phyloP scores from a whole-genome alignment of 1,140 invertebrate genomes.

The Heliconius eleuchia region DNA sequence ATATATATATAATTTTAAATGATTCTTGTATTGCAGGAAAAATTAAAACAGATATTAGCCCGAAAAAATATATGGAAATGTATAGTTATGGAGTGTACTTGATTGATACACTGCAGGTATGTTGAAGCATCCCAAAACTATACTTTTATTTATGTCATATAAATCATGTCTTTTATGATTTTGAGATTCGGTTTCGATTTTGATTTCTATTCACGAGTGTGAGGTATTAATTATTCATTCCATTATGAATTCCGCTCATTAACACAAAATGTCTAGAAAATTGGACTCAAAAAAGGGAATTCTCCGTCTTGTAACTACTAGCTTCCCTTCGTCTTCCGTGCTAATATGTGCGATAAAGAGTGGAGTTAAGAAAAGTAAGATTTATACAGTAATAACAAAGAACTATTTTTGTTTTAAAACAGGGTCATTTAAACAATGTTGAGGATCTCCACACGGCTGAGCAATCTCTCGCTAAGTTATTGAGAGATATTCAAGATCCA shows the following conservation, averaged over 20 bases:
- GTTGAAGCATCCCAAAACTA: not conserved
- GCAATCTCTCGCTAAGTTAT: slow-evolving; percentile 53
- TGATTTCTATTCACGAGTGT: too few species aligned
- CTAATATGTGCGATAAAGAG: too few species aligned
- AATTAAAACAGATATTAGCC: slow-evolving; percentile 48
- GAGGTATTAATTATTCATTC: too few species aligned
- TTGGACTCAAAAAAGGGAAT: too few species aligned
- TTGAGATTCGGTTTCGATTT: too few species aligned
- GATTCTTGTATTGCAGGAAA: slow-evolving; percentile 51
- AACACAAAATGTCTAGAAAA: too few species aligned
- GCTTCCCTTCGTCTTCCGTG: too few species aligned
- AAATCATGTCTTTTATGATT: not conserved
- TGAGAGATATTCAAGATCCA: slow-evolving; percentile 54
- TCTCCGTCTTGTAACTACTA: too few species aligned
- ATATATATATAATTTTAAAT: not conserved
- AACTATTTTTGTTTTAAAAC: slow-evolving; percentile 9
- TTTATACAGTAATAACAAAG: not conserved
- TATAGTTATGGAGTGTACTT: slow-evolving; percentile 66
- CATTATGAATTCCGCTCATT: too few species aligned
- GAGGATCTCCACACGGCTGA: slow-evolving; percentile 60
- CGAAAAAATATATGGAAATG: slow-evolving; percentile 63
- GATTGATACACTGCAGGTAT: slow-evolving; percentile 59
- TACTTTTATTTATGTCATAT: not conserved
- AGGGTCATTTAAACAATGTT: slow-evolving; percentile 44
- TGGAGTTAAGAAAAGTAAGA: too few species aligned